phyloP scores from a whole-genome alignment of 2,113 vertebrate genomes.

The Chlamydotis undulata region DNA sequence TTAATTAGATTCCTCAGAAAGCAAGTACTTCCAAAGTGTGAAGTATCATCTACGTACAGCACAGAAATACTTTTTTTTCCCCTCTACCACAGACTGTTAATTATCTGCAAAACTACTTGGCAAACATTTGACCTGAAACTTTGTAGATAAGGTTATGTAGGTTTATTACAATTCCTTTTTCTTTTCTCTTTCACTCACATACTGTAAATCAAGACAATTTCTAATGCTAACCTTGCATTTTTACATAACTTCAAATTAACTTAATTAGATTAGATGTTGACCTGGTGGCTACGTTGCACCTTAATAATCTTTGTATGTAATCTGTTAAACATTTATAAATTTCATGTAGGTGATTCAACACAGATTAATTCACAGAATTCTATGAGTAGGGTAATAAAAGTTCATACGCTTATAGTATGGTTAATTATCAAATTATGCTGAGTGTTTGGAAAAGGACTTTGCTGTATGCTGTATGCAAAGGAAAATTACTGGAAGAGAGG shows the following conservation, averaged over 20 bases:
- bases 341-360: not conserved
- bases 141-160: not conserved
- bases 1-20: constrained; percentile 23
- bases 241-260: not conserved
- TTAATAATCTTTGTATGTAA: not conserved
- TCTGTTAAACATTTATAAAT: constrained; percentile 1
- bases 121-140: constrained; percentile 27
- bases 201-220: not conserved
- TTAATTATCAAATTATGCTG: not conserved
- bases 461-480: not conserved
- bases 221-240: not conserved
- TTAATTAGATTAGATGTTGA: constrained; percentile 36
- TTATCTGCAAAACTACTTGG: constrained; percentile 4
- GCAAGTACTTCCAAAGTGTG: not conserved
- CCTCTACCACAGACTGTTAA: not conserved
- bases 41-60: not conserved
- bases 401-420: not conserved
- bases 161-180: not conserved
- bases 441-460: not conserved
- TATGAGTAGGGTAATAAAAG: not conserved
- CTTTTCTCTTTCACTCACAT: not conserved
- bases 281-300: not conserved
- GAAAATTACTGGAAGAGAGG: not conserved
- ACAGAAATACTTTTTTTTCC: not conserved
- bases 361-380: not conserved